phyloP scores from a whole-genome alignment of 2,888 invertebrate genomes.

The Uloborus plumipes region DNA sequence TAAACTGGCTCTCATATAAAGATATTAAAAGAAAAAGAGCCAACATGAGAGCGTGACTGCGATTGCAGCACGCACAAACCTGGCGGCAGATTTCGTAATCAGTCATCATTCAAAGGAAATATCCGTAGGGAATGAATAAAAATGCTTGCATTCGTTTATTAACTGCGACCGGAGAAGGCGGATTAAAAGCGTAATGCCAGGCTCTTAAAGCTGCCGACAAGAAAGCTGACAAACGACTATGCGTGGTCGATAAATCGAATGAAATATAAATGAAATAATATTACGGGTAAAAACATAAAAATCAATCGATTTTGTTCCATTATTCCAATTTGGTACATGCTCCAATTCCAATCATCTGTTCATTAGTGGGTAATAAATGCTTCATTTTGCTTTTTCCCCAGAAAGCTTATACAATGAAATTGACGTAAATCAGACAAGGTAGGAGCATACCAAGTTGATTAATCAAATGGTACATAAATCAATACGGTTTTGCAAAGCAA shows the following conservation, averaged over 20 bases:
- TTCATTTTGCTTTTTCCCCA: too few species aligned
- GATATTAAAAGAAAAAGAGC: too few species aligned
- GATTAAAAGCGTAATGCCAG: background rate
- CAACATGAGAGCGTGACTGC: conserved; percentile 16
- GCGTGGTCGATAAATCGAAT: background rate
- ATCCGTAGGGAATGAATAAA: background rate
- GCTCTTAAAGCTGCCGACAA: conserved; percentile 10
- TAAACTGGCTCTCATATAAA: too few species aligned
- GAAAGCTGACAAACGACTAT: conserved; percentile 12
- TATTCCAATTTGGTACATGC: background rate
- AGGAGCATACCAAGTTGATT: background rate
- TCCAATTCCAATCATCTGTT: background rate
- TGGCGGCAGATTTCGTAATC: conserved; percentile 12
- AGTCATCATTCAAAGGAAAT: conserved; percentile 13
- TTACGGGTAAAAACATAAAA: background rate
- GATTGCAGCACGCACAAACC: conserved; percentile 25
- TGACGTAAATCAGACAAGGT: background rate
- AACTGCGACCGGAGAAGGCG: background rate
- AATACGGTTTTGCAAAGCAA: too few species aligned
- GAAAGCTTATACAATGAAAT: background rate
- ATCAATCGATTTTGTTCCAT: conserved; percentile 1
- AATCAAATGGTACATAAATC: too few species aligned
- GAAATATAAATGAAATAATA: too few species aligned
- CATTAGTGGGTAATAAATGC: background rate
- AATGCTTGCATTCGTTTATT: background rate